phyloP scores from a whole-genome alignment of 1,140 invertebrate genomes.

The Samia ricini region DNA sequence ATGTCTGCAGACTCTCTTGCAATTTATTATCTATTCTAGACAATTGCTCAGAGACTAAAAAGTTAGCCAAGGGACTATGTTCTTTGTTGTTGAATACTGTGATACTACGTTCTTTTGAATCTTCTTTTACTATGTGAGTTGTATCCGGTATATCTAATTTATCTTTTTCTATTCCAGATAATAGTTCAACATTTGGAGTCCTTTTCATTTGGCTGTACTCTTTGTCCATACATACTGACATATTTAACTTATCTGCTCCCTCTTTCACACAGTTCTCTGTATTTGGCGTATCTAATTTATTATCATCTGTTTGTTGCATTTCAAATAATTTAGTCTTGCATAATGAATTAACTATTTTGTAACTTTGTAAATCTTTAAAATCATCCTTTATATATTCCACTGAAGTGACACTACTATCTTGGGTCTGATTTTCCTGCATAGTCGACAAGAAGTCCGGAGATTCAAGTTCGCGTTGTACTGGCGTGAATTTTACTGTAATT shows the following conservation, averaged over 20 bases:
- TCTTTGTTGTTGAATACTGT: constrained; percentile 12
- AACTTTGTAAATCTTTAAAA: constrained; percentile 62
- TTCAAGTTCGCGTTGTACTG: constrained; percentile 54
- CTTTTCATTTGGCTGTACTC: background rate
- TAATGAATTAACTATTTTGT: constrained; percentile 67
- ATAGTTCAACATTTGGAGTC: background rate
- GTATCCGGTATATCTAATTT: background rate
- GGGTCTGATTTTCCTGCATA: constrained; percentile 1
- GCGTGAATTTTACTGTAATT: constrained; percentile 72
- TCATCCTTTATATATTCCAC: constrained; percentile 53
- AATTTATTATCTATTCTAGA: constrained; percentile 61
- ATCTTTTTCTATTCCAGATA: background rate
- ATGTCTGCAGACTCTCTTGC: constrained; percentile 57
- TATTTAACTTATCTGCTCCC: background rate
- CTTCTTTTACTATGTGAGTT: background rate
- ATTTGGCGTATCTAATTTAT: background rate
- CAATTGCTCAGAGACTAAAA: constrained; percentile 43
- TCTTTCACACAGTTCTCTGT: background rate
- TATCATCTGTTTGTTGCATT: background rate
- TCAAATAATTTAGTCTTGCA: constrained; percentile 53
- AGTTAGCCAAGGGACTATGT: constrained; percentile 45
- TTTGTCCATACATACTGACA: background rate
- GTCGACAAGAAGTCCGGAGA: constrained; percentile 36
- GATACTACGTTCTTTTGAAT: constrained; percentile 2
- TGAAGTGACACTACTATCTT: constrained; percentile 29